Conservation (phyloP, 1,140 invertebrate species). For the Anoplophora glabripennis region DNA sequence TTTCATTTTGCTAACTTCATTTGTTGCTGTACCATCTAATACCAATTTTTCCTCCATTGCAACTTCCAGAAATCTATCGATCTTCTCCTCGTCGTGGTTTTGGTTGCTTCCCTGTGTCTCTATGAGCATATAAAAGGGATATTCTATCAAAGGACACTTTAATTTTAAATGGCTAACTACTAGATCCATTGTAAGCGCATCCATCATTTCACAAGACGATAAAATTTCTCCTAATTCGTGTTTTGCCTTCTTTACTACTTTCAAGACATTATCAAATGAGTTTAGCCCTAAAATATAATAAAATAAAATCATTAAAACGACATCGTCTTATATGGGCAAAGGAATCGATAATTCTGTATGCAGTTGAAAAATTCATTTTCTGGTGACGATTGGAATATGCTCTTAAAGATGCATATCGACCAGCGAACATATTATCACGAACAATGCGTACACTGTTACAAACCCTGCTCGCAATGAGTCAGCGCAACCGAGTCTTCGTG, state of each 20-base stretch:
- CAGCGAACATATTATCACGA: too few species aligned
- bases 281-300: conserved; percentile 60
- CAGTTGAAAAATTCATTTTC: too few species aligned
- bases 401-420: too few species aligned
- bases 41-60: conserved; percentile 70
- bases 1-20: conserved; percentile 74
- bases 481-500: too few species aligned
- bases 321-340: too few species aligned
- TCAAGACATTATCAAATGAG: conserved; percentile 73
- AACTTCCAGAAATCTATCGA: conserved; percentile 73
- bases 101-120: conserved; percentile 86
- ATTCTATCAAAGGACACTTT: conserved; percentile 60
- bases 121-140: conserved; percentile 87
- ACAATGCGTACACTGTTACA: too few species aligned
- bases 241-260: conserved; percentile 71
- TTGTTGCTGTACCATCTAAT: conserved; percentile 78
- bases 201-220: conserved; percentile 93
- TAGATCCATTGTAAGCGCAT: conserved; percentile 63
- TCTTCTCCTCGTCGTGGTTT: conserved; percentile 83
- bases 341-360: too few species aligned
- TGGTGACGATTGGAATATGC: too few species aligned
- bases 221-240: conserved; percentile 80
- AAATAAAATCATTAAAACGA: background rate
- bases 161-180: conserved; percentile 62
- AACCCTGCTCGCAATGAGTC: too few species aligned